phyloP scores from a whole-genome alignment of 1,140 invertebrate species.

The Triops cancriformis region DNA sequence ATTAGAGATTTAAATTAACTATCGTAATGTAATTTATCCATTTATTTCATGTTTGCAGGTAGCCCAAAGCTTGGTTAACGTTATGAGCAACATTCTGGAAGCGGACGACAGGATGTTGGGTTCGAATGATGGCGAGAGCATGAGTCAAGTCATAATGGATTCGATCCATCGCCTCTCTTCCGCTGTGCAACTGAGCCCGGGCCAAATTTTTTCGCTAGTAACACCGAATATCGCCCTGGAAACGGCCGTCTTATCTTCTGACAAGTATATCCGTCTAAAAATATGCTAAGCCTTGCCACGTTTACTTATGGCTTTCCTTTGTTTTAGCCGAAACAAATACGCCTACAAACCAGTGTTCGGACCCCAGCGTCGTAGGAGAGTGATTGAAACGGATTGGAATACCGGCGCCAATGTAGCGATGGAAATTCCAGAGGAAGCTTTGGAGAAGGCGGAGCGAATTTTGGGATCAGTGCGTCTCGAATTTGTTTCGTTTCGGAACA shows the following conservation, averaged over 20 bases:
- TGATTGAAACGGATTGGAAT: constrained; percentile 20
- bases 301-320: not conserved
- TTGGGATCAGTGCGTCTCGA: constrained; percentile 31
- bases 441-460: constrained; percentile 27
- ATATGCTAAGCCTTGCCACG: not conserved
- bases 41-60: constrained; percentile 32
- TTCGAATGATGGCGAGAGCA: constrained; percentile 30
- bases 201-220: constrained; percentile 30
- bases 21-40: not conserved
- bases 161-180: constrained; percentile 35
- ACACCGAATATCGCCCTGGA: constrained; percentile 33
- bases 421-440: constrained; percentile 30
- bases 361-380: not conserved
- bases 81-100: constrained; percentile 38
- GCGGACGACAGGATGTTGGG: constrained; percentile 35
- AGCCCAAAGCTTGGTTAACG: constrained; percentile 35
- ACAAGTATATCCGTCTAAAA: not conserved
- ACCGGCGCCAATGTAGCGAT: constrained; percentile 22
- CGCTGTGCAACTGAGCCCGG: constrained; percentile 32
- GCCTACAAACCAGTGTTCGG: constrained; percentile 12
- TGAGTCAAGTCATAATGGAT: constrained; percentile 31
- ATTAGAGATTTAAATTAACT: not conserved
- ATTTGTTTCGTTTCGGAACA: constrained; percentile 33
- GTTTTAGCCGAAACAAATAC: not conserved
- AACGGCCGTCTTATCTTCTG: constrained; percentile 14